These are phyloP conservation scores for Oryzias melastigma DNA, from an alignment of 2,113 vertebrate species.

Conservation along the genomic window DNA sequence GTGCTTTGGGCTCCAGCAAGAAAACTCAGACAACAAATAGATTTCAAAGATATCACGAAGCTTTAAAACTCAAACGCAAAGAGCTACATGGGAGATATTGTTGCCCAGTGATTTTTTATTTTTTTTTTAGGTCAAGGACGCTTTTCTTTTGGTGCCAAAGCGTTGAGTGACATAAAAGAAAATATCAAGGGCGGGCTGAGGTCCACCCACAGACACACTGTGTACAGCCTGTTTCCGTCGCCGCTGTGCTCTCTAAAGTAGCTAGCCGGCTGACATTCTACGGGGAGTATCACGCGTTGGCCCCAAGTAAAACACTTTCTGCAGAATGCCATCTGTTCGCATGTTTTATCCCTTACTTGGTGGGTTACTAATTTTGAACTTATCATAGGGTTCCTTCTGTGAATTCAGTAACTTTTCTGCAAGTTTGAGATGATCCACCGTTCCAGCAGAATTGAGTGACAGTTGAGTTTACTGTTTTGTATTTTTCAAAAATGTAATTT, in stretches of 20 bases:
- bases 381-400: neutral
- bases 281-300: conserved; percentile 46
- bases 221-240: conserved; percentile 11
- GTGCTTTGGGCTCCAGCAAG: neutral
- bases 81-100: conserved; percentile 5
- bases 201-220: neutral
- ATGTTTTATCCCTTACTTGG: neutral
- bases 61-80: neutral
- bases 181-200: conserved; percentile 45
- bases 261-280: conserved; percentile 50
- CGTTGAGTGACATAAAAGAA: conserved; percentile 29
- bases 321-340: conserved; percentile 55
- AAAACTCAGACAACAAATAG: neutral
- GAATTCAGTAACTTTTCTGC: neutral
- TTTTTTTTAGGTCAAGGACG: conserved; percentile 43
- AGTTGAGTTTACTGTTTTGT: no score
- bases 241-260: conserved; percentile 37
- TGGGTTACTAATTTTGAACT: conserved; percentile 16
- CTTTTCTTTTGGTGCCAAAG: conserved; percentile 20
- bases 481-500: no score
- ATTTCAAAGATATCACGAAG: neutral
- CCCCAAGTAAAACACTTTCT: conserved; percentile 43
- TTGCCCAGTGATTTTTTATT: neutral
- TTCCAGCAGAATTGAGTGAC: no score
- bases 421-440: neutral